Conservation (phyloP, 2,888 invertebrate species). For the Mamestra brassicae region DNA sequence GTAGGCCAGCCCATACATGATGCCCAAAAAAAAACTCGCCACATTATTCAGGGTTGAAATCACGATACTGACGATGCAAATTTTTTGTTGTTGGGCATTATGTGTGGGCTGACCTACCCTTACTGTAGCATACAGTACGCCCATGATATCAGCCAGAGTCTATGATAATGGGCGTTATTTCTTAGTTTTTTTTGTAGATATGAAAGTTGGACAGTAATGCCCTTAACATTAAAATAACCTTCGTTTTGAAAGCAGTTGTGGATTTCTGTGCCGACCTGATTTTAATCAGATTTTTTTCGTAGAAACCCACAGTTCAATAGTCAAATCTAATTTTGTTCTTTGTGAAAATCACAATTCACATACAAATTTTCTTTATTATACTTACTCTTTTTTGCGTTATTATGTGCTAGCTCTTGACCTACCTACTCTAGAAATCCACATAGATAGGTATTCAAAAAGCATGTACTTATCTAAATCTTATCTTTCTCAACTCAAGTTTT, state of each 20-base stretch:
- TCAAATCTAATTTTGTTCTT: slow-evolving; percentile 16
- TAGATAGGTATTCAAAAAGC: neutral
- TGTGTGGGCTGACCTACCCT: no score
- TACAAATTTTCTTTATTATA: neutral
- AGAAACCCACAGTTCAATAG: neutral
- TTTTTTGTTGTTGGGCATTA: no score
- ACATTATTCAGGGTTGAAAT: no score
- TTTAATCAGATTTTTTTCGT: slow-evolving; percentile 35
- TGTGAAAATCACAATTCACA: neutral
- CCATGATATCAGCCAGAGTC: neutral
- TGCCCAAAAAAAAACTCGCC: no score
- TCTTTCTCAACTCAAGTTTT: neutral
- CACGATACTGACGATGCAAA: no score
- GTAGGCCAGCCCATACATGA: no score
- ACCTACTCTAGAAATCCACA: neutral
- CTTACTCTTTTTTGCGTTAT: neutral
- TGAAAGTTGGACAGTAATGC: neutral
- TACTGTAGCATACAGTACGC: no score
- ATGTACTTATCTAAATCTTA: neutral
- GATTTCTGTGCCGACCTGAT: slow-evolving; percentile 28
- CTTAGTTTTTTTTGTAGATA: neutral
- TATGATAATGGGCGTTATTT: slow-evolving; percentile 24
- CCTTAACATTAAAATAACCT: neutral
- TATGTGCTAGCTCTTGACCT: neutral
- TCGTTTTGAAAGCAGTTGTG: slow-evolving; percentile 21